Evolutionary conservation across 2,888 invertebrate genomes (phyloP).

Genomic region (Operophtera brumata): DNA sequence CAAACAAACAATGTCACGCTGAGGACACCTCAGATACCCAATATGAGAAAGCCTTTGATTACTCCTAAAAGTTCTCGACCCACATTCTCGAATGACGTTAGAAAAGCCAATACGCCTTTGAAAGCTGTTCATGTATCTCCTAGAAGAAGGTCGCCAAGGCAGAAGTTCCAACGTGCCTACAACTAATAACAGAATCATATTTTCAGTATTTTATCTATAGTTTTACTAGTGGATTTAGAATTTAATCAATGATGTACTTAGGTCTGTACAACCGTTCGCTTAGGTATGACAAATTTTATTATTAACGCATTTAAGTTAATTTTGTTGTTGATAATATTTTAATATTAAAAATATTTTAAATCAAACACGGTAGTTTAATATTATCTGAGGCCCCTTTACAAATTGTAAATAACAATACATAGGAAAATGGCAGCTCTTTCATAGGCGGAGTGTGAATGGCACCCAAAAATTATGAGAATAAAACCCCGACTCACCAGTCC

Average conservation of each 20-base stretch:
- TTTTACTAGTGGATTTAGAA: constrained; percentile 26
- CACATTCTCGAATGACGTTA: constrained; percentile 56
- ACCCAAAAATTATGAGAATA: too few species aligned
- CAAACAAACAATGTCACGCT: constrained; percentile 40
- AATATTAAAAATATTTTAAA: constrained; percentile 13
- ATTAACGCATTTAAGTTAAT: constrained; percentile 54
- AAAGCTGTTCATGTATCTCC: constrained; percentile 72
- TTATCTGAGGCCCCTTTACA: too few species aligned
- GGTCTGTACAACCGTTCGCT: constrained; percentile 25
- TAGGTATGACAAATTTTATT: constrained; percentile 38
- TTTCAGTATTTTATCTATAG: constrained; percentile 28
- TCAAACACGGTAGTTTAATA: not conserved
- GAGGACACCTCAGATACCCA: constrained; percentile 72
- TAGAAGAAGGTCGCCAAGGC: constrained; percentile 67
- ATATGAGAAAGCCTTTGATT: constrained; percentile 81
- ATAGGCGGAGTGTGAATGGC: too few species aligned
- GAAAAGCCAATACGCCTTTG: constrained; percentile 81
- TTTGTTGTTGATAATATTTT: constrained; percentile 11
- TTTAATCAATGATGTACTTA: constrained; percentile 27
- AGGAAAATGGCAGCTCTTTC: too few species aligned
- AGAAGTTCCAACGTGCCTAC: constrained; percentile 48
- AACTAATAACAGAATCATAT: constrained; percentile 25
- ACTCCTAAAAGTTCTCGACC: constrained; percentile 79
- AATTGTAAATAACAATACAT: too few species aligned
- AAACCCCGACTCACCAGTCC: too few species aligned